Conservation (phyloP, 2,888 invertebrate genomes). For the Ariolimax columbianus region DNA sequence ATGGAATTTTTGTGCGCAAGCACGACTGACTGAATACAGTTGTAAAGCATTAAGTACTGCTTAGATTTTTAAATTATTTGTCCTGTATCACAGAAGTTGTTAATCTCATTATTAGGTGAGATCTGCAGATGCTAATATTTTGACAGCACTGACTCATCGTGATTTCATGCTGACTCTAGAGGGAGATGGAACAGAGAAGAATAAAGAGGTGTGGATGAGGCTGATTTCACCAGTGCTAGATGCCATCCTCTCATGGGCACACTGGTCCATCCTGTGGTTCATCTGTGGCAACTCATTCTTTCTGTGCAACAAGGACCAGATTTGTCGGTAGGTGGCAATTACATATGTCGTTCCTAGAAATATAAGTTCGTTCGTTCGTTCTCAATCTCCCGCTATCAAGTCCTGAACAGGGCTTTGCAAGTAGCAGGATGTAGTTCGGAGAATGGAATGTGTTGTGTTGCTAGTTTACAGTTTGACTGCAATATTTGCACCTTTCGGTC, state of each 20-base stretch:
- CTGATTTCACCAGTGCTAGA: slow-evolving; percentile 81
- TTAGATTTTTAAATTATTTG: neutral
- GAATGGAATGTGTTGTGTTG: too few relatives aligned
- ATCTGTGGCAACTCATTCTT: slow-evolving; percentile 84
- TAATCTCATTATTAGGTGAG: slow-evolving; percentile 64
- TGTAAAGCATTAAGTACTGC: neutral
- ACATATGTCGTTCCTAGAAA: too few relatives aligned
- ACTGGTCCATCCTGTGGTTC: slow-evolving; percentile 82
- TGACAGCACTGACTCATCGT: slow-evolving; percentile 87
- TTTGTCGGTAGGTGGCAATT: slow-evolving; percentile 59
- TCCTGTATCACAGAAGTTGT: neutral
- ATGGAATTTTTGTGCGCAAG: too few relatives aligned
- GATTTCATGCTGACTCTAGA: slow-evolving; percentile 69
- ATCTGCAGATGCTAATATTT: slow-evolving; percentile 83
- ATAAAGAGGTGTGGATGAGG: slow-evolving; percentile 79
- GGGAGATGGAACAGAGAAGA: slow-evolving; percentile 54
- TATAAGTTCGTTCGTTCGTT: too few relatives aligned
- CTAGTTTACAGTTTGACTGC: too few relatives aligned
- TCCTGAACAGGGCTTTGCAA: too few relatives aligned
- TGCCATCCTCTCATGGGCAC: slow-evolving; percentile 81
- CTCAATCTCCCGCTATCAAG: too few relatives aligned
- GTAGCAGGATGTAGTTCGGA: too few relatives aligned
- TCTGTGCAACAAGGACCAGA: slow-evolving; percentile 85
- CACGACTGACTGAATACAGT: too few relatives aligned
- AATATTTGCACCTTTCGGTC: too few relatives aligned